These are phyloP conservation scores for Caenorhabditis sp. DNA, from an alignment of 2,888 invertebrate species.

Conservation along the genomic window DNA sequence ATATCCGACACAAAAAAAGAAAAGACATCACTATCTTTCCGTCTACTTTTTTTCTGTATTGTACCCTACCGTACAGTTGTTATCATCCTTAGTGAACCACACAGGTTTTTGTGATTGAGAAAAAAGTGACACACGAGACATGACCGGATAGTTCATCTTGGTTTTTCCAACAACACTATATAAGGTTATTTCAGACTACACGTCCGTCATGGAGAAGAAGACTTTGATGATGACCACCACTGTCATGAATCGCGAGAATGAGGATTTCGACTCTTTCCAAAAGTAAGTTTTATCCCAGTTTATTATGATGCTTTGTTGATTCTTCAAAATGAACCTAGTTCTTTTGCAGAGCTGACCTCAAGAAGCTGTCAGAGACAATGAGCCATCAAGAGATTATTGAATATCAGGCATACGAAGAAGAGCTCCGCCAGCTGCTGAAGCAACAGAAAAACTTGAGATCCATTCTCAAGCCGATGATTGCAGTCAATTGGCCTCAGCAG, in stretches of 20 bases:
- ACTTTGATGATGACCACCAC: conserved; percentile 45
- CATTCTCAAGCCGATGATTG: conserved; percentile 67
- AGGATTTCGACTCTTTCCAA: conserved; percentile 35
- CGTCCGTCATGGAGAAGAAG: conserved; percentile 69
- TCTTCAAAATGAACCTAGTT: too few species aligned
- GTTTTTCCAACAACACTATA: conserved; percentile 8
- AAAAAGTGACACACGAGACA: conserved; percentile 33
- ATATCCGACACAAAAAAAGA: not conserved
- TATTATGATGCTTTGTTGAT: not conserved
- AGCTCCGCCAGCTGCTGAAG: conserved; percentile 68
- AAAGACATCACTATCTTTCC: not conserved
- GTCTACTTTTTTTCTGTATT: not conserved
- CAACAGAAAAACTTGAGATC: conserved; percentile 70
- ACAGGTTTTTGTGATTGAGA: conserved; percentile 31
- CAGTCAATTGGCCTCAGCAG: conserved; percentile 69
- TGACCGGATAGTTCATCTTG: conserved; percentile 52
- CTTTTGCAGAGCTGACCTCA: conserved; percentile 60
- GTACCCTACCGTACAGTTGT: not conserved
- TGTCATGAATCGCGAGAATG: conserved; percentile 16
- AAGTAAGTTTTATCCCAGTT: conserved; percentile 36
- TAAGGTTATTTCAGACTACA: conserved; percentile 64
- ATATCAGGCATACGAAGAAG: conserved; percentile 63
- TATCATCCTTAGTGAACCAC: conserved; percentile 14
- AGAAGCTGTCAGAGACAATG: conserved; percentile 56
- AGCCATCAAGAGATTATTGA: conserved; percentile 57